Evolutionary conservation across 1,140 invertebrate genomes (phyloP).

Genomic region (Grapholita molesta): DNA sequence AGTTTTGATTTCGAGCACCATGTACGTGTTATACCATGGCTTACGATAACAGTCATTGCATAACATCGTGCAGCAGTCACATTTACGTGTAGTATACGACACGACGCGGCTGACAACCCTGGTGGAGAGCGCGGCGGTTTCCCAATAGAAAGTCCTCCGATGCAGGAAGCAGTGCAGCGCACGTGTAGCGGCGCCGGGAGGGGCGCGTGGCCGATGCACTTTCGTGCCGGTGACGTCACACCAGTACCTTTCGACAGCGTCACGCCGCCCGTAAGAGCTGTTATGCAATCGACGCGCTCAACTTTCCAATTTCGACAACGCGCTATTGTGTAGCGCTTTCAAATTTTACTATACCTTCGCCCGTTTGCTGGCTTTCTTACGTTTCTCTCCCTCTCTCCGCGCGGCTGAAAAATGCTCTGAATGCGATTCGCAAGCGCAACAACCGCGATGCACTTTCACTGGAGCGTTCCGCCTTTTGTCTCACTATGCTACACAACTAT

Average conservation of each 20-base stretch:
- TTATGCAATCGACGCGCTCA: constrained; percentile 72
- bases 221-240: constrained; percentile 70
- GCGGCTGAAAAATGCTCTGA: constrained; percentile 69
- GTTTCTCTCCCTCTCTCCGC: constrained; percentile 60
- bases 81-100: not conserved
- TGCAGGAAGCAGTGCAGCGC: constrained; percentile 65
- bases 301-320: constrained; percentile 78
- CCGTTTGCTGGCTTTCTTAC: constrained; percentile 64
- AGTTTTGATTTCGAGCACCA: no score
- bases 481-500: constrained; percentile 3
- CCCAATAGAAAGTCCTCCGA: constrained; percentile 73
- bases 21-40: no score
- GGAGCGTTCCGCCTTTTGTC: constrained; percentile 41
- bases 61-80: not conserved
- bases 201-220: constrained; percentile 70
- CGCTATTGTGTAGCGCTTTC: constrained; percentile 76
- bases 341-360: constrained; percentile 72
- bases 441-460: constrained; percentile 67
- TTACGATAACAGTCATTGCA: no score
- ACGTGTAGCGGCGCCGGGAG: constrained; percentile 51
- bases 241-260: constrained; percentile 71
- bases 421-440: constrained; percentile 53
- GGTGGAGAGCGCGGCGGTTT: constrained; percentile 47
- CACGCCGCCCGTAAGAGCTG: constrained; percentile 70
- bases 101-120: not conserved